A percentile compares a stretch with the other conserved stretches of the same genome.
Evolutionary conservation across 2,888 invertebrate genomes (phyloP).

Genomic region (Tortrix viridana): DNA sequence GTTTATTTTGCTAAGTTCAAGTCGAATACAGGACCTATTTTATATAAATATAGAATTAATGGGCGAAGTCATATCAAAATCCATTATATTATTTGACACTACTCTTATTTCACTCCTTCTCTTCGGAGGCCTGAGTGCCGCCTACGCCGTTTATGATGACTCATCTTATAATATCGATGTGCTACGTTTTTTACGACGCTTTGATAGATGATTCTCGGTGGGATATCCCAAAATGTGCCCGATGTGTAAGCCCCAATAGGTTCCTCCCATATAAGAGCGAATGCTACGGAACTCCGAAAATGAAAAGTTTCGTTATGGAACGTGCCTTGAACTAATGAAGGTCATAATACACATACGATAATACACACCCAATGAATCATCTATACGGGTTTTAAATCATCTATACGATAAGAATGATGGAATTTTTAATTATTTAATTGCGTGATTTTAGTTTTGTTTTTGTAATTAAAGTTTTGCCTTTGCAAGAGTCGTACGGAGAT

Average conservation of each 20-base stretch:
- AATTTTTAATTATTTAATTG: constrained; percentile 15
- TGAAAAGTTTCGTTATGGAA: constrained; percentile 9
- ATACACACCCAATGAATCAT: constrained; percentile 5
- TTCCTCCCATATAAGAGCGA: neutral
- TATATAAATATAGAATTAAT: too few species aligned
- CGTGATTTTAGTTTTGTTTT: neutral
- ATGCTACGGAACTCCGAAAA: constrained; percentile 16
- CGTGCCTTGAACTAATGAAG: constrained; percentile 25
- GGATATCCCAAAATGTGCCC: neutral
- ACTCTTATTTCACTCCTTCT: too few species aligned
- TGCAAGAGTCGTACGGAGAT: too few species aligned
- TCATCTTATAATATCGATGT: neutral
- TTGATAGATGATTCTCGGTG: neutral
- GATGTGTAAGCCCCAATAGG: constrained; percentile 2
- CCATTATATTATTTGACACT: too few species aligned
- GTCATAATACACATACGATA: constrained; percentile 11
- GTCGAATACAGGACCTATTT: too few species aligned
- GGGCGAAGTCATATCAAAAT: too few species aligned
- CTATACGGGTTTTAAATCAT: constrained; percentile 22
- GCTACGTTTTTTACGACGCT: neutral
- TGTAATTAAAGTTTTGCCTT: neutral
- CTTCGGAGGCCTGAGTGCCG: too few species aligned
- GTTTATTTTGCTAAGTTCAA: too few species aligned
- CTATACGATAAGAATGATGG: constrained; percentile 8
- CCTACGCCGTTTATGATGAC: too few species aligned